Evolutionary conservation across 2,797 vertebrate species (phyloP), one percentile per base, ranked within the genome.

Genomic region (Macrochelys suwanniensis): DNA sequence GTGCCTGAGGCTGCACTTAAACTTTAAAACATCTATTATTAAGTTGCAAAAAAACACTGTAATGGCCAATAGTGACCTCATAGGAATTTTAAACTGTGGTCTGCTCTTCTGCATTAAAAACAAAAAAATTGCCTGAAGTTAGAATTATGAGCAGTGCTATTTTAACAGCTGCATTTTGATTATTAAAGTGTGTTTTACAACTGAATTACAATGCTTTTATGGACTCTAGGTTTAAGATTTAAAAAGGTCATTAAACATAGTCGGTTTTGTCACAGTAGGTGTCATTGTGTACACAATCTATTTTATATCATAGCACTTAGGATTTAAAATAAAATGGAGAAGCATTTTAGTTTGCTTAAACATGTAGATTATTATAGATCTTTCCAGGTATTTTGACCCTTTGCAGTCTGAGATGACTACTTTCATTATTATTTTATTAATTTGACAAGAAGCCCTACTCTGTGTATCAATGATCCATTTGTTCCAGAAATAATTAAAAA

Each of bases 1-100:
- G 98, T 98, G 99, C 99, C 99, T 98, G 98, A 99, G 99, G 99
- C 99, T 98, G 98, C 99, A 99, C 99, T 99, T 99, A 99, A 99
- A 99, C 99, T 99, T 99, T 99, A 99, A 99, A 99, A 99, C 98
- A 99, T 99, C 98, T 99, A 99, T 99, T 99, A 99, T 99, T 99
- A 99, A 99, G 99, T 98, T 98, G 98, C 98, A 98, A 98, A 98
- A 99, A 99, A 98, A 98, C 98, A 99, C 97, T 98, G 97, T 98
- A 98, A 98, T 98, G 99, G 98, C 99, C 98, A 98, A 98, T 98
- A 97, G 98, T 99, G 99, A 99, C 99, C 99, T 99, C 98, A 98
- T 97, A 99, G 98, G 98, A 98, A 99, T 99, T 98, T 98, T 98
- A 98, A 98, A 98, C 98, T 98, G 98, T 98, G 98, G 97, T 98